These are phyloP conservation scores for Willisornis vidua DNA, from an alignment of 2,113 vertebrate genomes.

Conservation along the genomic window DNA sequence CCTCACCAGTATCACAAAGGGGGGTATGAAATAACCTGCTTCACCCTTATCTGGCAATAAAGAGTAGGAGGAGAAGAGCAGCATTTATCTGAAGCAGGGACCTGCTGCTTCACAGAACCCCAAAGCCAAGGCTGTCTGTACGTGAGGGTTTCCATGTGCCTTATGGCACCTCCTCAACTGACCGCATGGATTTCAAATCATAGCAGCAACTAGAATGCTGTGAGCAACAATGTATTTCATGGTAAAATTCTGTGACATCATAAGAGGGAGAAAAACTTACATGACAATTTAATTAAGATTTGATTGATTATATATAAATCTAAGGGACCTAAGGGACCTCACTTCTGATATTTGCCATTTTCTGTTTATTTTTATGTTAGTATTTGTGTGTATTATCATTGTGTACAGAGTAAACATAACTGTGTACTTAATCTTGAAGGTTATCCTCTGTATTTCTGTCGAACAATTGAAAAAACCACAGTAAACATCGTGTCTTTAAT, in stretches of 20 bases:
- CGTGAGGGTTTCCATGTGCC: neutral
- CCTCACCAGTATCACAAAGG: neutral
- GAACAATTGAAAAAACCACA: neutral
- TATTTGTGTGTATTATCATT: neutral
- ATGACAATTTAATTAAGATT: neutral
- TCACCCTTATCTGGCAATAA: neutral
- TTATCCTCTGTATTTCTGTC: neutral
- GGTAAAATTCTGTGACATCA: neutral
- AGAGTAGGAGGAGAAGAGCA: neutral
- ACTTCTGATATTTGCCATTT: neutral
- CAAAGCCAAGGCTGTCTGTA: neutral
- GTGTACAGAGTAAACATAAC: neutral
- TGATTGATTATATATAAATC: neutral
- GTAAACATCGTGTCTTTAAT: conserved; percentile 5
- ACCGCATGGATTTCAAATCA: neutral
- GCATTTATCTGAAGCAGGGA: neutral
- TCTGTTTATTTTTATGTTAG: neutral
- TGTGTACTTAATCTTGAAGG: neutral
- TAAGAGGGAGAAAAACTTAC: neutral
- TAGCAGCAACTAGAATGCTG: neutral
- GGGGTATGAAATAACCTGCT: neutral
- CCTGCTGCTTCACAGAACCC: neutral
- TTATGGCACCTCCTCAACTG: neutral
- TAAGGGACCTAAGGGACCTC: neutral
- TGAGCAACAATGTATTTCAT: neutral